Conservation (phyloP, 2,888 invertebrate species). For the Dusona sp. region DNA sequence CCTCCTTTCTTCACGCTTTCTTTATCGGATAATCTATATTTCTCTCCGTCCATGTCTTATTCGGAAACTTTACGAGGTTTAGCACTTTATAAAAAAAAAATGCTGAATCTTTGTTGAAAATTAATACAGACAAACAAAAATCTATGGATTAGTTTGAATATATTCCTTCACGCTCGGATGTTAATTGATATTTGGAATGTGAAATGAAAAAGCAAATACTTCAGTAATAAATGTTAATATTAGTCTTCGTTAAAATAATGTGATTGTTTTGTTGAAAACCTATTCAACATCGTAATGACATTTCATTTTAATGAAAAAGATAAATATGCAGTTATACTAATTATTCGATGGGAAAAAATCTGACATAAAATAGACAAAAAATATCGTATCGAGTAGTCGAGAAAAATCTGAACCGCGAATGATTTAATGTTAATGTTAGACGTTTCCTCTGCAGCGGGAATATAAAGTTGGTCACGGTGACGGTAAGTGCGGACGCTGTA, state of each 20-base stretch:
- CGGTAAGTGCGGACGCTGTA: constrained; percentile 50
- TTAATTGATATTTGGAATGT: not conserved
- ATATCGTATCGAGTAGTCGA: not conserved
- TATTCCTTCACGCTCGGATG: not conserved
- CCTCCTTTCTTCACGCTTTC: not conserved
- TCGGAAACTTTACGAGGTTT: not conserved
- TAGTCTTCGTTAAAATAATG: not conserved
- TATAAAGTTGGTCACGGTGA: constrained; percentile 52
- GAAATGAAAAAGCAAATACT: not conserved
- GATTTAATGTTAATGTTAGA: constrained; percentile 18
- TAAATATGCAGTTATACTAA: not conserved
- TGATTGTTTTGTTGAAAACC: not conserved
- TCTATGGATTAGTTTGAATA: too few species aligned
- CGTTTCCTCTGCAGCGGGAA: constrained; percentile 39
- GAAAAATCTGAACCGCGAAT: constrained; percentile 4
- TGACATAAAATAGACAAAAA: not conserved
- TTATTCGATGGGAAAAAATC: not conserved
- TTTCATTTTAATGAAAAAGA: too few species aligned
- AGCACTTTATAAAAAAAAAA: not conserved
- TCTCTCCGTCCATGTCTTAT: constrained; percentile 24
- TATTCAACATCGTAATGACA: too few species aligned
- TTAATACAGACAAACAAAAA: too few species aligned
- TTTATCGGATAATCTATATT: not conserved
- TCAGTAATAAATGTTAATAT: not conserved
- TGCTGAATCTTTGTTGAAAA: not conserved